Evolutionary conservation across 2,797 vertebrate species (phyloP), one percentile per base, ranked within the genome.

Genomic region (Cynodonichthys magdalenae): DNA sequence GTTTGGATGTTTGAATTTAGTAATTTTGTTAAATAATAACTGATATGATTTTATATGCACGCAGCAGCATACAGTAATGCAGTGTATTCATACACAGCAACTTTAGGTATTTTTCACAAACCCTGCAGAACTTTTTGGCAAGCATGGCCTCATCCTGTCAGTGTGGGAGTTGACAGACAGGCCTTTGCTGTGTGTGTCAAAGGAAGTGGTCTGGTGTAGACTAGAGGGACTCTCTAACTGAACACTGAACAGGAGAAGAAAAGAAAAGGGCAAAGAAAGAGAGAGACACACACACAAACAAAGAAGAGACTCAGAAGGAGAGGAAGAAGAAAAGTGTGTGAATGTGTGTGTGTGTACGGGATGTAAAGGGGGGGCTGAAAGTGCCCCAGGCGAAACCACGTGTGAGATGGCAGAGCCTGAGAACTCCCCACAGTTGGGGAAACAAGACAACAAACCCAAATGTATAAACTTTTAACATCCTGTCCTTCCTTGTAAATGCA

Each of bases 111-210:
- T 59, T 61, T 65, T 75, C 77, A 69, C 62, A 56, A 82, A 66
- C 77, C 67, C 65, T 51, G 60, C 44, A 60, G 36, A 82, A 79
- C 52, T 83, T 89, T 83, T 74, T 69, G 77, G 82, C 71, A 82
- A 76, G 71, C 76, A 81, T 90, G 89, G 81, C 87, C 89, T 87
- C 87, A 90, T 91, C 89, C 89, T 91, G 91, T 90, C 88, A 91
- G 74, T 44, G 63, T 59, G 36, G 59, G 20, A 45, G 63, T 79
- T 86, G 87, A 89, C 78, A 88, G 89, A 87, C 88, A 85, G 63
- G 73, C 76, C 81, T 88, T 84, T 78, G 64, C 78, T 79, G 75
- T 81, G 80, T 77, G 81, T 85, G 86, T 89, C 84, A 90, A 87
- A 91, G 77, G 82, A 89, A 91, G 86, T 84, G 82, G 82, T 89